A percentile compares a stretch with the other conserved stretches of the same genome.
These are phyloP conservation scores for Heteromurus nitidus DNA, from an alignment of 2,888 invertebrate genomes.

Conservation along the genomic window DNA sequence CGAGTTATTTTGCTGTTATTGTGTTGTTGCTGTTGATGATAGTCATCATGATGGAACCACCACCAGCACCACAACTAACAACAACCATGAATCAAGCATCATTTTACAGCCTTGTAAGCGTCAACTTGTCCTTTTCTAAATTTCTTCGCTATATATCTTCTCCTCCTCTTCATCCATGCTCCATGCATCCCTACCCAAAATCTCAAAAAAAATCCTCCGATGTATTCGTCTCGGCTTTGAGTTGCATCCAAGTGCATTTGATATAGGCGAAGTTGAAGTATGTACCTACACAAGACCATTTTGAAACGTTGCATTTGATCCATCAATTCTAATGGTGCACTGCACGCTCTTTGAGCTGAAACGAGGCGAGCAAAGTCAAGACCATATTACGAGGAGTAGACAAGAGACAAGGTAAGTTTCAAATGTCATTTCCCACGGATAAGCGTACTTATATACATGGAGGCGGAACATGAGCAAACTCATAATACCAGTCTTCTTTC, in stretches of 20 bases:
- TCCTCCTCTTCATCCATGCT: constrained; percentile 14
- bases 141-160: constrained; percentile 16
- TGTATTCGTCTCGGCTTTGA: background rate
- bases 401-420: constrained; percentile 59
- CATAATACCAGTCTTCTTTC: background rate
- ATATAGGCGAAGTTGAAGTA: too few relatives aligned
- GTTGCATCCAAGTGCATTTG: constrained; percentile 34
- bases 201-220: too few relatives aligned
- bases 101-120: constrained; percentile 24
- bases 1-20: too few relatives aligned
- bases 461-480: background rate
- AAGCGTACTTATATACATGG: constrained; percentile 29
- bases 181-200: background rate
- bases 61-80: constrained; percentile 13
- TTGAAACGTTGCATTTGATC: background rate
- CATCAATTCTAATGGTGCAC: background rate
- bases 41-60: constrained; percentile 6
- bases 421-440: constrained; percentile 71
- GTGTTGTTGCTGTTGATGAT: background rate
- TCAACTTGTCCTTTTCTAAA: constrained; percentile 21
- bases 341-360: constrained; percentile 45
- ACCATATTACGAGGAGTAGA: constrained; percentile 6
- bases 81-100: constrained; percentile 37
- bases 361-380: constrained; percentile 38
- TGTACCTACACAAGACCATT: too few relatives aligned